Conservation (phyloP, 2,888 invertebrate species). For the Diabrotica balteata region DNA sequence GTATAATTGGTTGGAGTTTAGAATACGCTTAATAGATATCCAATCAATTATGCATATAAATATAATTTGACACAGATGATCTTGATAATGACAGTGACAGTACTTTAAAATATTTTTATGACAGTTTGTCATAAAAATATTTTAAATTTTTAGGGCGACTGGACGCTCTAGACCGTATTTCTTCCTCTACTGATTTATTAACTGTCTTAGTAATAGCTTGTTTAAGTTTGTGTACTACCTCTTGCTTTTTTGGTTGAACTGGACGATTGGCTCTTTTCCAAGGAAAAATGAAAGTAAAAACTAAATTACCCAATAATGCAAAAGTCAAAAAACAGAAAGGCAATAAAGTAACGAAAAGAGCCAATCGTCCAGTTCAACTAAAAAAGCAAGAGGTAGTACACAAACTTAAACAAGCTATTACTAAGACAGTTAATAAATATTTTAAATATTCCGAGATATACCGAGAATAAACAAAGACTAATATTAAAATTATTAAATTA, state of each 20-base stretch:
- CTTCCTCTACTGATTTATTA: constrained; percentile 73
- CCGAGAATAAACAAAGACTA: too few relatives aligned
- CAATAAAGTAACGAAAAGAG: constrained; percentile 66
- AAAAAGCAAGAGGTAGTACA: constrained; percentile 69
- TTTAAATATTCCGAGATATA: too few relatives aligned
- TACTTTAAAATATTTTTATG: too few relatives aligned
- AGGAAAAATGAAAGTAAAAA: constrained; percentile 73
- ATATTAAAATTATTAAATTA: too few relatives aligned
- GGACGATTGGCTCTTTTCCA: constrained; percentile 77
- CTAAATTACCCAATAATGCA: constrained; percentile 65
- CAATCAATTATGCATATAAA: too few relatives aligned
- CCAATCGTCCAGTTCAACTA: constrained; percentile 70
- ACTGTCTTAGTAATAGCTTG: constrained; percentile 72
- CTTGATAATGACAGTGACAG: too few relatives aligned
- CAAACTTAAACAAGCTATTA: constrained; percentile 71
- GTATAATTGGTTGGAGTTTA: too few relatives aligned
- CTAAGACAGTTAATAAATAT: constrained; percentile 75
- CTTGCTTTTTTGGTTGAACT: constrained; percentile 69
- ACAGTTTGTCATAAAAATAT: too few relatives aligned
- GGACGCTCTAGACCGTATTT: constrained; percentile 67
- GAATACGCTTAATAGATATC: too few relatives aligned
- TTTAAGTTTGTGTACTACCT: constrained; percentile 71
- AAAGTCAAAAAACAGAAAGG: constrained; percentile 66
- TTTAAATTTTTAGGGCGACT: constrained; percentile 57
- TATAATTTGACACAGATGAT: too few relatives aligned